Evolutionary conservation across 2,113 vertebrate species (phyloP).

Genomic region (Myrmecophaga tridactyla): DNA sequence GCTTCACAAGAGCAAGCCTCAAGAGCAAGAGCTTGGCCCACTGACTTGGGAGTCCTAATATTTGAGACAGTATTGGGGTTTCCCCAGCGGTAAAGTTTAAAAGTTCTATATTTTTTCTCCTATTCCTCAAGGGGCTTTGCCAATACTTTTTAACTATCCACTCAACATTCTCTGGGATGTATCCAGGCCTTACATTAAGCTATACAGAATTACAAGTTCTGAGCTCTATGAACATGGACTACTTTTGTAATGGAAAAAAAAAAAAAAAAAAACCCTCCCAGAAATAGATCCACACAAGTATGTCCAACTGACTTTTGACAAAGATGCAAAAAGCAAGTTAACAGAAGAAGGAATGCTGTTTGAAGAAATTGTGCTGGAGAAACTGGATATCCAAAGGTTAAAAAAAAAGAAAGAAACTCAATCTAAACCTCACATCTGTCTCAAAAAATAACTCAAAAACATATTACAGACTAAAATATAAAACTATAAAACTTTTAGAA

Average conservation of each 20-base stretch:
- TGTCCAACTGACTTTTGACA: neutral
- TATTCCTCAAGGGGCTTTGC: too few species aligned
- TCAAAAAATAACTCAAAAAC: conserved; percentile 9
- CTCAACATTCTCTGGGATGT: too few species aligned
- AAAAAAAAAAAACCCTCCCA: neutral
- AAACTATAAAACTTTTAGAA: neutral
- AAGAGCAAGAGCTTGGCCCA: too few species aligned
- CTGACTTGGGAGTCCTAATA: too few species aligned
- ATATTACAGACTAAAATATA: neutral
- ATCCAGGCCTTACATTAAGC: too few species aligned
- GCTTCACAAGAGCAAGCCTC: too few species aligned
- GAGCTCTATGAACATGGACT: neutral
- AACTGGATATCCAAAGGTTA: neutral
- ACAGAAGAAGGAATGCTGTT: neutral
- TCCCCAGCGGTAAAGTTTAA: too few species aligned
- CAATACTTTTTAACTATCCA: too few species aligned
- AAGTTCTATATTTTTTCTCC: too few species aligned
- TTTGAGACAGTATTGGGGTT: too few species aligned
- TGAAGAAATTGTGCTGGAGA: neutral
- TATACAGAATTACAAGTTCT: too few species aligned
- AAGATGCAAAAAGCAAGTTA: neutral
- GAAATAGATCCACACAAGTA: neutral
- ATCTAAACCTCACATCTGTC: neutral
- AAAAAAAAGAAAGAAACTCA: neutral
- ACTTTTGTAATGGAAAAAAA: neutral